Evolutionary conservation across 2,888 invertebrate genomes (phyloP).

Genomic region (Hirtodrosophila duncani): DNA sequence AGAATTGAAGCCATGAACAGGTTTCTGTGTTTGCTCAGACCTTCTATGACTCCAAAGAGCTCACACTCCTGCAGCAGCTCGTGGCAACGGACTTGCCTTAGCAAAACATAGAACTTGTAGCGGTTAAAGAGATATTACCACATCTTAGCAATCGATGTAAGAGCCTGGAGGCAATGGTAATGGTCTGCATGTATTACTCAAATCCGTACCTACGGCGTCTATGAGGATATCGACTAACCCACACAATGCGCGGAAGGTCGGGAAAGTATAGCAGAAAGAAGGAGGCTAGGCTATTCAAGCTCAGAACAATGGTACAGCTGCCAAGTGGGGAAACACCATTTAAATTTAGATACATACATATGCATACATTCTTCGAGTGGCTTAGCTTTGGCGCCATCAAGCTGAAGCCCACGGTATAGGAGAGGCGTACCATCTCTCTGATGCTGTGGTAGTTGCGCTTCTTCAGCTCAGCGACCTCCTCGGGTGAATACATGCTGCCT

Average conservation of each 20-base stretch:
- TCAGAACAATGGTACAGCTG: constrained; percentile 56
- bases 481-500: constrained; percentile 53
- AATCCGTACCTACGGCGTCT: too few species aligned
- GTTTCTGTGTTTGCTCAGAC: too few species aligned
- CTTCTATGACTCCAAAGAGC: constrained; percentile 51
- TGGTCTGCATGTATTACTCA: constrained; percentile 39
- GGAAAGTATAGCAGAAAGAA: constrained; percentile 39
- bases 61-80: constrained; percentile 57
- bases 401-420: constrained; percentile 60
- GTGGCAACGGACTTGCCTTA: constrained; percentile 52
- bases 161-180: constrained; percentile 52
- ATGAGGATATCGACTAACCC: constrained; percentile 39
- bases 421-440: constrained; percentile 50
- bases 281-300: constrained; percentile 33
- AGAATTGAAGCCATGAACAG: too few species aligned
- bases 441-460: constrained; percentile 54
- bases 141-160: constrained; percentile 56
- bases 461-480: constrained; percentile 34
- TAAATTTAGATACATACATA: neutral
- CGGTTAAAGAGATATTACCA: constrained; percentile 57
- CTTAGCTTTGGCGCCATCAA: constrained; percentile 42
- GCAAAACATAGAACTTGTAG: constrained; percentile 42
- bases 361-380: constrained; percentile 48
- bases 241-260: constrained; percentile 56
- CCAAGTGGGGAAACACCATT: fast-evolving